These are phyloP conservation scores for Forbesichthys papilliferus DNA, from an alignment of 2,113 vertebrate genomes.

Conservation along the genomic window DNA sequence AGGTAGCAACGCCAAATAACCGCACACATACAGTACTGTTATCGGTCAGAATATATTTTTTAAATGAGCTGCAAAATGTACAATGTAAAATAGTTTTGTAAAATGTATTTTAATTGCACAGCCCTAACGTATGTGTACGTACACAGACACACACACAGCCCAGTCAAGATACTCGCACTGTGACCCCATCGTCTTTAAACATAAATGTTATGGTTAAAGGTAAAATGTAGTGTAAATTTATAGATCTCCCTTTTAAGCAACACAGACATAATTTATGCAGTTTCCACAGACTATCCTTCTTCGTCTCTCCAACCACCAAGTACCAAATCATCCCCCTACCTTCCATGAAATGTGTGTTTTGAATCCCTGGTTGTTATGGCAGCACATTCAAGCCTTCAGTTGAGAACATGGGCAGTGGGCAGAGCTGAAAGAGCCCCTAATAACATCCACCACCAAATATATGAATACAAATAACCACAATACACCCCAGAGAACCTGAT, in stretches of 20 bases:
- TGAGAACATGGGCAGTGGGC: background rate
- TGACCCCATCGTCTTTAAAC: background rate
- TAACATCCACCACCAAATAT: background rate
- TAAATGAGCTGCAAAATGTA: too few relatives aligned
- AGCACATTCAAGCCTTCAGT: background rate
- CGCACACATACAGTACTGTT: too few relatives aligned
- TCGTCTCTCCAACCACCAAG: conserved; percentile 10
- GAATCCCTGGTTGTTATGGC: conserved; percentile 28
- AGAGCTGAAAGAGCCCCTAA: background rate
- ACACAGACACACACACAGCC: background rate
- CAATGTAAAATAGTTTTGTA: too few relatives aligned
- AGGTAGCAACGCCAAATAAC: too few relatives aligned
- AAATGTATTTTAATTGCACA: too few relatives aligned
- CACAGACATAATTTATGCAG: conserved; percentile 24
- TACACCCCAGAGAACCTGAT: conserved; percentile 11
- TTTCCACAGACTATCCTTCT: conserved; percentile 33
- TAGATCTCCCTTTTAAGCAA: conserved; percentile 26
- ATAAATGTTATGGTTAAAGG: background rate
- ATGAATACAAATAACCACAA: conserved; percentile 2
- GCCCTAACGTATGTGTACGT: too few relatives aligned
- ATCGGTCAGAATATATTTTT: too few relatives aligned
- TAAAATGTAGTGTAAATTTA: conserved; percentile 25
- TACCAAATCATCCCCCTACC: conserved; percentile 33
- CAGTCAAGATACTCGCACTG: background rate
- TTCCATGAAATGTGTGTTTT: conserved; percentile 22